phyloP scores from a whole-genome alignment of 2,113 vertebrate species.

The Nymphicus hollandicus region DNA sequence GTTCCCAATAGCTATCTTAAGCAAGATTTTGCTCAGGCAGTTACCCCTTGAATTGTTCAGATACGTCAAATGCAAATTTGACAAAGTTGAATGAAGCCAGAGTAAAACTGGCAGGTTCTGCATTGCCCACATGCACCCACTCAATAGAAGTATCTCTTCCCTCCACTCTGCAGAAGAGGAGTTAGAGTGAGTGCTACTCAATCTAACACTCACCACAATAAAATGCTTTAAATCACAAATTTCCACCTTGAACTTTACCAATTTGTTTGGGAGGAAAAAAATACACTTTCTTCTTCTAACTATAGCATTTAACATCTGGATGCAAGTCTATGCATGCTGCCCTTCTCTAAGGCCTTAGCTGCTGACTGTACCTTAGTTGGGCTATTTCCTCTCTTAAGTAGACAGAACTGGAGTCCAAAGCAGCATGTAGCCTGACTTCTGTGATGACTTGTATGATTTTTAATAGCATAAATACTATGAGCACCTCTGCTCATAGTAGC shows the following conservation, averaged over 20 bases:
- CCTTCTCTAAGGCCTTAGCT: background rate
- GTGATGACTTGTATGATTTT: background rate
- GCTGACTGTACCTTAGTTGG: background rate
- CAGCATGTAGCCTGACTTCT: background rate
- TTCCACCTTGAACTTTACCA: background rate
- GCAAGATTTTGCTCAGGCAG: background rate
- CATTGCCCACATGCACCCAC: too few species aligned
- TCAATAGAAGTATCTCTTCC: background rate
- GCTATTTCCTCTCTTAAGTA: background rate
- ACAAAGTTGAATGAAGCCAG: background rate
- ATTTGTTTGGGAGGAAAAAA: background rate
- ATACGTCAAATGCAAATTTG: background rate
- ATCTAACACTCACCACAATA: background rate
- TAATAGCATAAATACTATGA: background rate
- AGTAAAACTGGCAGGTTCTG: background rate
- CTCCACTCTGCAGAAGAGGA: background rate
- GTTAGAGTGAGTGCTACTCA: background rate
- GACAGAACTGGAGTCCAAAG: background rate
- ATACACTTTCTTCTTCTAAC: background rate
- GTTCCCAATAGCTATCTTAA: background rate
- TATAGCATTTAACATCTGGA: background rate
- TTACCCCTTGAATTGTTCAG: background rate
- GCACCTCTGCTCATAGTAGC: background rate
- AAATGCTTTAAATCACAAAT: background rate
- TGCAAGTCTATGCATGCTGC: background rate